Evolutionary conservation across 2,888 invertebrate genomes (phyloP).

Genomic region (Tineola bisselliella): DNA sequence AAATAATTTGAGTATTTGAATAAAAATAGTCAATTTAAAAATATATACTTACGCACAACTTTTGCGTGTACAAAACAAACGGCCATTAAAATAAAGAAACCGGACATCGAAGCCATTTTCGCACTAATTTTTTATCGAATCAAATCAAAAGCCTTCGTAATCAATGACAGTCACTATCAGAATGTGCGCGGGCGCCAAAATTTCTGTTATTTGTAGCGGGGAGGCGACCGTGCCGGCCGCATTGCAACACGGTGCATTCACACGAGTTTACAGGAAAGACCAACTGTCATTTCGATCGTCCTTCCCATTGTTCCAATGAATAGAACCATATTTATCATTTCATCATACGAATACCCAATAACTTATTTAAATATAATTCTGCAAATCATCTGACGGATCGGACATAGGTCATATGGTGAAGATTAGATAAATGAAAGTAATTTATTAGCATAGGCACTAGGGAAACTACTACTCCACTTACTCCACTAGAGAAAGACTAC

Average conservation of each 20-base stretch:
- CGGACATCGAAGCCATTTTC: not conserved
- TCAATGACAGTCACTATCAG: slow-evolving; percentile 19
- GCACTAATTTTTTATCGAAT: not conserved
- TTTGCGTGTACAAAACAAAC: slow-evolving; percentile 35
- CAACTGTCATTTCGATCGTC: not conserved
- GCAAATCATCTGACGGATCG: no score
- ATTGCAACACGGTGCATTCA: slow-evolving; percentile 6
- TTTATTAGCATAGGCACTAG: no score
- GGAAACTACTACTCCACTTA: no score
- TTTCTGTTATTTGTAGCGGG: slow-evolving; percentile 49
- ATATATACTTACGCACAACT: slow-evolving; percentile 46
- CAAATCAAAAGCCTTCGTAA: not conserved
- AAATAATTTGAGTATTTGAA: no score
- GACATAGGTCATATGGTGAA: no score
- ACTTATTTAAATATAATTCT: no score
- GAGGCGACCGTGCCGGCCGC: slow-evolving; percentile 6
- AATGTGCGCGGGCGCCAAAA: slow-evolving; percentile 47
- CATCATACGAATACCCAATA: no score
- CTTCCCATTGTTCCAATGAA: not conserved
- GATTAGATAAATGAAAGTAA: no score
- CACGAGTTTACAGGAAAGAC: not conserved
- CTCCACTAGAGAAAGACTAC: no score
- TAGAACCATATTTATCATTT: no score
- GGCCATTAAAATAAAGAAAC: slow-evolving; percentile 26
- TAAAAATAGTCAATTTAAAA: not conserved